phyloP scores from a whole-genome alignment of 2,888 invertebrate genomes.

The Fragum fragum region DNA sequence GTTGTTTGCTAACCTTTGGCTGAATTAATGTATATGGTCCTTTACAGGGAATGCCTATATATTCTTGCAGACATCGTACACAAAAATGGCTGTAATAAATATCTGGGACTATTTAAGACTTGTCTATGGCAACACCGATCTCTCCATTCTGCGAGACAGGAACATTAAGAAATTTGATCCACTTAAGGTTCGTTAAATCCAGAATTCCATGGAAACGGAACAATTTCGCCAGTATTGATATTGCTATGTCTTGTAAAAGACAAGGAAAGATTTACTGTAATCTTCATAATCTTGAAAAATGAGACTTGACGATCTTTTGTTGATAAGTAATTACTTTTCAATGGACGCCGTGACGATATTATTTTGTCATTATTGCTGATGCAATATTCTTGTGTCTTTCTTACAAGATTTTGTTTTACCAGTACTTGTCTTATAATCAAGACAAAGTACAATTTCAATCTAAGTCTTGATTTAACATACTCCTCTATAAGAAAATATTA shows the following conservation, averaged over 20 bases:
- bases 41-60: not conserved
- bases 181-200: not conserved
- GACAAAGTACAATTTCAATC: too few species aligned
- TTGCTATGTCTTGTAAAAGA: not conserved
- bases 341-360: too few species aligned
- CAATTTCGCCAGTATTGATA: not conserved
- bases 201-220: slow-evolving; percentile 3
- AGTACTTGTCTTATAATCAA: too few species aligned
- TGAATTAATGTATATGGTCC: not conserved
- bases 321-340: too few species aligned
- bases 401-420: too few species aligned
- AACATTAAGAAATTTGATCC: not conserved
- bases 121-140: not conserved
- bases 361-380: too few species aligned
- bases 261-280: not conserved
- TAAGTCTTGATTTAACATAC: too few species aligned
- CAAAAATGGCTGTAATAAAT: not conserved
- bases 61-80: not conserved
- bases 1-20: too few species aligned
- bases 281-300: slow-evolving; percentile 1
- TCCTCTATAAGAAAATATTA: too few species aligned
- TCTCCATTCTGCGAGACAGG: not conserved
- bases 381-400: too few species aligned
- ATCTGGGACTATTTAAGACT: not conserved
- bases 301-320: not conserved